Evolutionary conservation across 2,113 vertebrate species (phyloP).

Genomic region (Cyanoderma ruficeps): DNA sequence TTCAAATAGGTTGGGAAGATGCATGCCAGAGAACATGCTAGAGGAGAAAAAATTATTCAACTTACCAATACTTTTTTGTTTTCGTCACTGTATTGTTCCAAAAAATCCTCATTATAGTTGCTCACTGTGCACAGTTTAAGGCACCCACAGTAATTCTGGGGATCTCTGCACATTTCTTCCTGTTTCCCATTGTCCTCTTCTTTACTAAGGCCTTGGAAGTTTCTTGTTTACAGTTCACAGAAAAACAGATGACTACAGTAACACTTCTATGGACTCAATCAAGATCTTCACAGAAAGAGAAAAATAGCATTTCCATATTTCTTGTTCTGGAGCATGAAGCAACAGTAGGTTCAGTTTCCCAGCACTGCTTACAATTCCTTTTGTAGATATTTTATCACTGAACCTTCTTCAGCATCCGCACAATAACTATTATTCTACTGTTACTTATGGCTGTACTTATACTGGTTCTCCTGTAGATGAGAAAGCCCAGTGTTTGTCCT

Average conservation of each 20-base stretch:
- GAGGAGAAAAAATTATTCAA: not conserved
- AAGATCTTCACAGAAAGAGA: not conserved
- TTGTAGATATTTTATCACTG: not conserved
- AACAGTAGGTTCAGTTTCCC: not conserved
- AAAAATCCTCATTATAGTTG: not conserved
- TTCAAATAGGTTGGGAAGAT: not conserved
- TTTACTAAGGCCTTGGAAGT: not conserved
- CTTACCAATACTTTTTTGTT: conserved; percentile 33
- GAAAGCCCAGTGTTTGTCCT: not conserved
- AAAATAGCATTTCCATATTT: not conserved
- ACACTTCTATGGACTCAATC: not conserved
- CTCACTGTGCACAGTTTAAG: not conserved
- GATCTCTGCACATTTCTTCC: not conserved
- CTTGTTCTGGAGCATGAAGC: not conserved
- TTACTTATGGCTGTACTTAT: not conserved
- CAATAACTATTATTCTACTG: not conserved
- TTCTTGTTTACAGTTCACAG: not conserved
- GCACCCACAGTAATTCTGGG: not conserved
- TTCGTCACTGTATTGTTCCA: not conserved
- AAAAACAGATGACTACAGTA: not conserved
- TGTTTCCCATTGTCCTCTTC: not conserved
- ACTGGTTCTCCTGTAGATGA: not conserved
- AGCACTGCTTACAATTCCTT: not conserved
- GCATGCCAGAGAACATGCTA: not conserved
- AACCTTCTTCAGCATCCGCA: not conserved